Conservation (phyloP, 2,888 invertebrate species). For the Temnothorax unifasciatus region DNA sequence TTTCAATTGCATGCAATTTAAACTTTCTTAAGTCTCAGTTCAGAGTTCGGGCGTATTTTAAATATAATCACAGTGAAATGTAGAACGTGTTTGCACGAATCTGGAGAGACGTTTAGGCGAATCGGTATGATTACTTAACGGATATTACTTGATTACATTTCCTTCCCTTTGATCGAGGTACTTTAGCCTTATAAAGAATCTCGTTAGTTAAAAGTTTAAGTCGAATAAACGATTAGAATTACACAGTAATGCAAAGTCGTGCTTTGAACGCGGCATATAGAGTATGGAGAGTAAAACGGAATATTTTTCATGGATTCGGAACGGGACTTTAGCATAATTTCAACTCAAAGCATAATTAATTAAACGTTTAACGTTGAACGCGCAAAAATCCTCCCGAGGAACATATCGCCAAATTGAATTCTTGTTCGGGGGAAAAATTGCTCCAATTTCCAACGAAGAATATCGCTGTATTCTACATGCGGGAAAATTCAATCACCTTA, state of each 20-base stretch:
- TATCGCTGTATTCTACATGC: not conserved
- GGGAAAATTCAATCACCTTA: conserved; percentile 40
- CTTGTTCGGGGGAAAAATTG: conserved; percentile 3
- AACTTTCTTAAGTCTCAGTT: not conserved
- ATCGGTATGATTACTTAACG: not conserved
- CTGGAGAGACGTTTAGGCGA: not conserved
- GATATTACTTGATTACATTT: conserved; percentile 21
- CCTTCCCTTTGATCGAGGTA: not conserved
- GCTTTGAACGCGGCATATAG: not conserved
- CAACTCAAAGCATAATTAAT: not conserved
- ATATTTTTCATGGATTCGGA: not conserved
- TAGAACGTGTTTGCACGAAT: not conserved
- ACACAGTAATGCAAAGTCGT: not conserved
- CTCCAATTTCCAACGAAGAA: conserved; percentile 35
- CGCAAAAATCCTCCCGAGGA: not conserved
- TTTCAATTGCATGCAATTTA: conserved; percentile 6
- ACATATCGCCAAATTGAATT: conserved; percentile 20
- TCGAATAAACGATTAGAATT: not conserved
- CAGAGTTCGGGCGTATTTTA: not conserved
- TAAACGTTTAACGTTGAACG: not conserved
- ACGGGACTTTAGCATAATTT: not conserved
- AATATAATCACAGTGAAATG: conserved; percentile 5
- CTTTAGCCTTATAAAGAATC: not conserved
- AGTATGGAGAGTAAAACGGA: not conserved
- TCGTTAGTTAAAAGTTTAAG: not conserved